These are phyloP conservation scores for Protobothrops flavoviridis DNA, from an alignment of 2,113 vertebrate species.

Conservation along the genomic window DNA sequence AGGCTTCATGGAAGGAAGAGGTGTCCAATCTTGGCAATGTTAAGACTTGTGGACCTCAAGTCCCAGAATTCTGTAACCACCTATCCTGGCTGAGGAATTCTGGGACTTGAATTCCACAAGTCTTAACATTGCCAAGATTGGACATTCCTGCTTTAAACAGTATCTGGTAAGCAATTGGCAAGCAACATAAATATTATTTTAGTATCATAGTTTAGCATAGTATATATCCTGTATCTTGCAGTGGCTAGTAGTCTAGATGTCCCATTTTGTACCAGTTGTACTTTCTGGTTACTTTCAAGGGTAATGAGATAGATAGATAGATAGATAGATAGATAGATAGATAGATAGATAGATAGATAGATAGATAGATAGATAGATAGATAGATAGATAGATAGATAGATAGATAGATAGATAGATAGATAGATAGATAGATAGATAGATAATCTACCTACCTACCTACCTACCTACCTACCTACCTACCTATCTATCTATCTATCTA, in stretches of 20 bases:
- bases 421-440: too few species aligned
- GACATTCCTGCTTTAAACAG: background rate
- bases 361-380: too few species aligned
- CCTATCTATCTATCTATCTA: too few species aligned
- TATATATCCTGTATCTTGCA: background rate
- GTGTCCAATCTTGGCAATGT: background rate
- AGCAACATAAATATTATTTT: background rate
- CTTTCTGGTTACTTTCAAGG: background rate
- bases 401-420: too few species aligned
- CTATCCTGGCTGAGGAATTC: background rate
- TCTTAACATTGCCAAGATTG: background rate
- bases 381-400: too few species aligned
- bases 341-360: too few species aligned
- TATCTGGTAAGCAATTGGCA: background rate
- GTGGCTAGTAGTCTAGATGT: background rate
- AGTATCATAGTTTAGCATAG: background rate
- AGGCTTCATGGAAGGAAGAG: background rate
- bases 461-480: too few species aligned
- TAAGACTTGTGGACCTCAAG: background rate
- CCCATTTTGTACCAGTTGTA: background rate
- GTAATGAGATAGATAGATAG: background rate
- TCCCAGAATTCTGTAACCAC: background rate
- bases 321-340: too few species aligned
- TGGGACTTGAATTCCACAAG: background rate
- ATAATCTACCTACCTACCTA: too few species aligned